Conservation (phyloP, 2,888 invertebrate genomes). For the Ctena decussata region DNA sequence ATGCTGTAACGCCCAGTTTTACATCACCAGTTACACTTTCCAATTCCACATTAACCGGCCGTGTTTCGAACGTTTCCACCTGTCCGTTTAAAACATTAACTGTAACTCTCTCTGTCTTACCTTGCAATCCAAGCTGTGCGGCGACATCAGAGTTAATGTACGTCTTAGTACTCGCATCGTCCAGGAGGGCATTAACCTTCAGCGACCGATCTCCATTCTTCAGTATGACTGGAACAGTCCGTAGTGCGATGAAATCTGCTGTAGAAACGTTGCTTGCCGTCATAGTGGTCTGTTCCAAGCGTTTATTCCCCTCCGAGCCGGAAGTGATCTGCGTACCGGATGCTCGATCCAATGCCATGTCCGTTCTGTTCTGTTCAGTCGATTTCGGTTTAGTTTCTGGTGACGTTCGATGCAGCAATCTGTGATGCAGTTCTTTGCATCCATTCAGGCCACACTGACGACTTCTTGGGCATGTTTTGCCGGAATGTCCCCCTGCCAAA, state of each 20-base stretch:
- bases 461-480: slow-evolving; percentile 12
- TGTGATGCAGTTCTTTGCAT: slow-evolving; percentile 28
- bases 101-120: slow-evolving; percentile 17
- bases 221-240: slow-evolving; percentile 23
- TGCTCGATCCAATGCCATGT: too few species aligned
- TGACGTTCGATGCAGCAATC: slow-evolving; percentile 23
- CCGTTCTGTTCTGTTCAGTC: too few species aligned
- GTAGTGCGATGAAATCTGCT: neutral
- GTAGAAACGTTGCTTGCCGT: neutral
- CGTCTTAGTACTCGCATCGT: slow-evolving; percentile 57
- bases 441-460: slow-evolving; percentile 17
- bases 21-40: slow-evolving; percentile 27
- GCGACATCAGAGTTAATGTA: slow-evolving; percentile 44
- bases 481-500: slow-evolving; percentile 21
- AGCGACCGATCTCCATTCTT: neutral
- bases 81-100: slow-evolving; percentile 29
- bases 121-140: slow-evolving; percentile 30
- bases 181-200: slow-evolving; percentile 50
- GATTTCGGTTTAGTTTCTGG: too few species aligned
- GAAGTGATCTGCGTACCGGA: neutral
- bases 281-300: neutral
- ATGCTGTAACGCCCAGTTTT: slow-evolving; percentile 9
- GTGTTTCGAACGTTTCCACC: slow-evolving; percentile 27
- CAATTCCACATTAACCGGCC: slow-evolving; percentile 23
- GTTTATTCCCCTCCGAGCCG: neutral